Evolutionary conservation across 1,140 invertebrate genomes (phyloP), one percentile per base, ranked within the genome.

Genomic region (Euwallacea similis): DNA sequence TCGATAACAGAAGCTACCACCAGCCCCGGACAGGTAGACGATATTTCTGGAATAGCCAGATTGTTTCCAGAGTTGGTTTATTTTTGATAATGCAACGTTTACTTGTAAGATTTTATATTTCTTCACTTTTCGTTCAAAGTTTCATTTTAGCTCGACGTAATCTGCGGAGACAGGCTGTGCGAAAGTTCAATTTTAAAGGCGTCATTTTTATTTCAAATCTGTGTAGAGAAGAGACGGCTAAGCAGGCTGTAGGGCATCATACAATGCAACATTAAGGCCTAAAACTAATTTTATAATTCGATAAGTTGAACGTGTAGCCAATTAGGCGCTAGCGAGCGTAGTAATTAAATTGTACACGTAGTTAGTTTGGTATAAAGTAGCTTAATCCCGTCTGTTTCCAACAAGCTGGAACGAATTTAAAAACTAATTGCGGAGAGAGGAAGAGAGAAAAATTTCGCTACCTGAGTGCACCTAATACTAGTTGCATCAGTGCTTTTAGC

Each of bases 1-100:
- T 41, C 66, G 71, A 73, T 73, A 73, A 69, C 66, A 73, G 66
- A 58, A 43, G 54, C 64, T 66, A 47, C 64, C 64, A 55, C 46
- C 46, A 13, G 46, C 10, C 56, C 53, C 42, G 53, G 64, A 66
- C 64, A 66, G 64, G 64, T 66, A 66, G 64, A 66, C 47, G 64
- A 58, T 66, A 66, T 66, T 66, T 66, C 53, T 66, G 54, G 42
- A 66, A 64, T 64, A 56, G 64, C 64, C 64, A 58, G 64, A 66
- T 66, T 66, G 64, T 66, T 56, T 66, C 42, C 63, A 42, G 47
- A 46, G 53, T 66, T 43, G 46, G 62, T 65, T 66, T 66, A 66
- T 66, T 66, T 56, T 66, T 66, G 64, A 66, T 66, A 66, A 66
- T 58, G 64, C 64, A 66, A 21, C 54, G 46, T 33, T 33, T 33